Conservation (phyloP, 1,140 invertebrate species). For the Hydropsyche tenuis region DNA sequence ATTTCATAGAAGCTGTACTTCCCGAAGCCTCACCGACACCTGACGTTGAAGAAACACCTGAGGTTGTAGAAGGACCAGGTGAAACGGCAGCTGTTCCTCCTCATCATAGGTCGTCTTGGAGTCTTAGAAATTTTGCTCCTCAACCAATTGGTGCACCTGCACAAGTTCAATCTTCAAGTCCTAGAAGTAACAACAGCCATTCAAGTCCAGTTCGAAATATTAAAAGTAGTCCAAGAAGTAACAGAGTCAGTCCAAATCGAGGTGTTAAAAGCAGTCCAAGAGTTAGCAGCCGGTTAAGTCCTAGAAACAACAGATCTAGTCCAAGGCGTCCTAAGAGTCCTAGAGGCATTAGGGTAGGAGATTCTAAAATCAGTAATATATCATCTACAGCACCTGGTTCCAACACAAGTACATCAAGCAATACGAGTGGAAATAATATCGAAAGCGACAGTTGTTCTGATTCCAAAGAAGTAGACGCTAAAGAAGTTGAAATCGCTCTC, state of each 20-base stretch:
- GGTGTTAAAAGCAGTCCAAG: constrained; percentile 29
- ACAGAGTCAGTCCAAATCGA: background rate
- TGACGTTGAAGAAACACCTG: constrained; percentile 47
- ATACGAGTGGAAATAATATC: constrained; percentile 28
- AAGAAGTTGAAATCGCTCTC: constrained; percentile 59
- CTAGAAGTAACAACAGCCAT: constrained; percentile 11
- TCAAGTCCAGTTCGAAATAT: constrained; percentile 15
- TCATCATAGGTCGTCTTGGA: constrained; percentile 55
- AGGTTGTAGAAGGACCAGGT: constrained; percentile 52
- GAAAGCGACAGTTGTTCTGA: constrained; percentile 59
- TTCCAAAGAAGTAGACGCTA: constrained; percentile 49
- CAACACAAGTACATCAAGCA: constrained; percentile 36
- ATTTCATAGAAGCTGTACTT: constrained; percentile 21
- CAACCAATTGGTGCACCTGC: constrained; percentile 45
- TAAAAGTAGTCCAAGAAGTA: constrained; percentile 37
- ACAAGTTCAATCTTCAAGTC: background rate
- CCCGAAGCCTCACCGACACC: constrained; percentile 39
- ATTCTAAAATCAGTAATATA: constrained; percentile 31
- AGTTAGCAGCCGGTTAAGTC: constrained; percentile 23
- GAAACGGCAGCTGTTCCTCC: constrained; percentile 46
- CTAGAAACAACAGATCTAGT: constrained; percentile 34
- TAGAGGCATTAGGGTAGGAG: background rate
- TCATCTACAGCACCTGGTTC: constrained; percentile 39
- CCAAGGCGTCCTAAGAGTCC: constrained; percentile 14
- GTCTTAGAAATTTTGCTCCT: constrained; percentile 58